These are phyloP conservation scores for Sorex araneus DNA, from an alignment of 2,113 vertebrate species.

Conservation along the genomic window DNA sequence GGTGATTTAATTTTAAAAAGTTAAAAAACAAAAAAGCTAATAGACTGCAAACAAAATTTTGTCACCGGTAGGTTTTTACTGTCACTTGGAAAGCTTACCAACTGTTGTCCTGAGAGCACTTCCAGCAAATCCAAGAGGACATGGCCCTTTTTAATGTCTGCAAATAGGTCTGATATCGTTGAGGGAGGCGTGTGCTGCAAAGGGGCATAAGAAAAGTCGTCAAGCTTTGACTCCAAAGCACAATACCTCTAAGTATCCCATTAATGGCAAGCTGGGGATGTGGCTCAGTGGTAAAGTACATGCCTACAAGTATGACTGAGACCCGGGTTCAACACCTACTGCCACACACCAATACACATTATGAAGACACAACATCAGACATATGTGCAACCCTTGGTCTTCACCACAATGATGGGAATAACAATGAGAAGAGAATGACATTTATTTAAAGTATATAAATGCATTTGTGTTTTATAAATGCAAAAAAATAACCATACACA, in stretches of 20 bases:
- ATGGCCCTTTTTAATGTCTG: constrained; percentile 94
- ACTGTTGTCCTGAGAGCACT: constrained; percentile 94
- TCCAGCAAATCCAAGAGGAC: constrained; percentile 96
- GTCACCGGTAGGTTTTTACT: constrained; percentile 87
- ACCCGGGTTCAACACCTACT: no score
- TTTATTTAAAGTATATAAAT: no score
- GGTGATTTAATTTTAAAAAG: no score
- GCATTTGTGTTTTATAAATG: background rate
- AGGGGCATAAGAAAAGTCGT: constrained; percentile 60
- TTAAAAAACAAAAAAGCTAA: no score
- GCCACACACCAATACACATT: no score
- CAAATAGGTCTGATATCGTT: constrained; percentile 93
- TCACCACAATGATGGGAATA: no score
- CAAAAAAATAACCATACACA: no score
- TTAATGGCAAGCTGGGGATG: background rate
- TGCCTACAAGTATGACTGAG: background rate
- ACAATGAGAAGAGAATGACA: no score
- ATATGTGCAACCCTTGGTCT: no score
- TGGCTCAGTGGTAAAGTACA: no score
- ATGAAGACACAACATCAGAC: no score
- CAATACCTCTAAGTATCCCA: background rate
- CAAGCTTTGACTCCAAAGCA: constrained; percentile 39
- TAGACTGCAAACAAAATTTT: constrained; percentile 51
- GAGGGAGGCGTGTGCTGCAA: constrained; percentile 92
- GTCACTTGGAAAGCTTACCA: constrained; percentile 90